Evolutionary conservation across 1,140 invertebrate genomes (phyloP), one percentile per base, ranked within the genome.

Genomic region (Drosophila punjabiensis): DNA sequence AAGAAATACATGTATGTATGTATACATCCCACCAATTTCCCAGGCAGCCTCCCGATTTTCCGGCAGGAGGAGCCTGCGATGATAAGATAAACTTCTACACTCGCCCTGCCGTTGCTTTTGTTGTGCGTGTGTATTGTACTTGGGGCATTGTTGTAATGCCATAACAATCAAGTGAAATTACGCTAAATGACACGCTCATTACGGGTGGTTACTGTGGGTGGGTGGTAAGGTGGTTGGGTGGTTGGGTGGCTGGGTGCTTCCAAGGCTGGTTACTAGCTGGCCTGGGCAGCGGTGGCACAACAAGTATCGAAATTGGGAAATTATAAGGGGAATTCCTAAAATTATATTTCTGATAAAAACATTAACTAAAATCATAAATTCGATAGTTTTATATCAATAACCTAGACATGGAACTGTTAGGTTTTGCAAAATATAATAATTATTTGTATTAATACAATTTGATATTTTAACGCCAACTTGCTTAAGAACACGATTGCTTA

Each of bases 131-230:
- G 82, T 84, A 45, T 75, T 63, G 50, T 68, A 50, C 43, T 32
- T 68, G 37, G 60, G 39, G 61, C 65, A 75, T 89, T 78, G 69
- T 71, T 81, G 82, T 90, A 90, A 85, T 89, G 78, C 86, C 86
- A 89, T 89, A 89, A 89, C 86, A 89, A 89, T 89, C 86, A 90
- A 90, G 58, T 69, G 63, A 89, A 89, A 89, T 89, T 89, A 89
- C 85, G 81, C 79, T 90, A 89, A 89, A 89, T 90, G 85, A 89
- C 86, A 90, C 82, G 86, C 85, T 89, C 85, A 89, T 89, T 89
- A 89, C 81, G 85, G 76, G 24, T 70, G 76, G 41, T 56, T 61
- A 43, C 41, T 33, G 33, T 50, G 35, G 35, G 32, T 6, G 28
- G 28, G 60, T 16, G 5, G 24, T 24, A 2, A 24, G 24, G 24